phyloP scores from a whole-genome alignment of 2,888 invertebrate genomes.

The Microplitis manilae region DNA sequence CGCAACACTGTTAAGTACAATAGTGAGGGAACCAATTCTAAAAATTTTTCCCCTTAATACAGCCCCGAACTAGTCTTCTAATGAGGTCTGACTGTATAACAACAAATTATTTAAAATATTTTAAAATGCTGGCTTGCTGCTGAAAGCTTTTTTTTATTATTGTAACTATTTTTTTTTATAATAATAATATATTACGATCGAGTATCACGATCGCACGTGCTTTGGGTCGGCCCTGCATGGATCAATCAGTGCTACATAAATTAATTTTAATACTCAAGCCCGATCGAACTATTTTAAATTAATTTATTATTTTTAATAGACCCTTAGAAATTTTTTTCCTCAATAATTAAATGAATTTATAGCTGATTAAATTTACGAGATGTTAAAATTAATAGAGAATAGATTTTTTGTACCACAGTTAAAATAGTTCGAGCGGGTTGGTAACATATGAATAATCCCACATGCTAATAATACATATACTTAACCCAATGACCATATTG shows the following conservation, averaged over 20 bases:
- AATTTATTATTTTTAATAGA: too few relatives aligned
- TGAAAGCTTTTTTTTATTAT: constrained; percentile 53
- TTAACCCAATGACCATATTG: constrained; percentile 21
- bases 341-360: too few relatives aligned
- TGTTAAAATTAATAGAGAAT: too few relatives aligned
- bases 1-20: too few relatives aligned
- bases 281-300: constrained; percentile 32
- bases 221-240: constrained; percentile 70
- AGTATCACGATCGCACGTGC: constrained; percentile 60
- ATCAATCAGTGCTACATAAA: constrained; percentile 59
- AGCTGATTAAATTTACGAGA: too few relatives aligned
- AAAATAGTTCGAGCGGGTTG: constrained; percentile 29
- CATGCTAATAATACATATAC: constrained; percentile 30
- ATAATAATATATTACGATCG: constrained; percentile 22
- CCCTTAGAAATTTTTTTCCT: too few relatives aligned
- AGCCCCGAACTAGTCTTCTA: too few relatives aligned
- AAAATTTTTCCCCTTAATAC: too few relatives aligned
- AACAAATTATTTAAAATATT: constrained; percentile 22
- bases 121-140: constrained; percentile 57
- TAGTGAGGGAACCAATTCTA: too few relatives aligned
- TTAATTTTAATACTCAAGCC: constrained; percentile 37
- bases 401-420: not conserved
- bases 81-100: not conserved
- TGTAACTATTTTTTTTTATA: constrained; percentile 10
- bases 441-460: constrained; percentile 35